Conservation (phyloP, 2,888 invertebrate genomes). For the Thereva unica region DNA sequence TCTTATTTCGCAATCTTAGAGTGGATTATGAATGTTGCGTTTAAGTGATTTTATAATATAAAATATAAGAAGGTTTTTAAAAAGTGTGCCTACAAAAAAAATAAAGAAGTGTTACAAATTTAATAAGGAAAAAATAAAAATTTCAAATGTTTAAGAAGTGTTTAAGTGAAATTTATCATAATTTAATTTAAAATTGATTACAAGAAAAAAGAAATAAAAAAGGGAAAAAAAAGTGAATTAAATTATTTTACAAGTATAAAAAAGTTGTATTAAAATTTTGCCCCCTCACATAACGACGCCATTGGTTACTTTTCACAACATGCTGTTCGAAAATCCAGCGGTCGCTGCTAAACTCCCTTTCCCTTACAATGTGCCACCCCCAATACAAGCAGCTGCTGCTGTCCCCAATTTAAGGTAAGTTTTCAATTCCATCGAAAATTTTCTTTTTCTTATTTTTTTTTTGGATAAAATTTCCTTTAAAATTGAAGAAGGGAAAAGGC, state of each 20-base stretch:
- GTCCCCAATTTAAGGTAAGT: slow-evolving; percentile 58
- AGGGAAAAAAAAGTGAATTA: not conserved
- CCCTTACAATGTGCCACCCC: slow-evolving; percentile 74
- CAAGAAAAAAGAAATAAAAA: not conserved
- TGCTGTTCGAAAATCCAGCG: slow-evolving; percentile 74
- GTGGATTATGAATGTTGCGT: no score
- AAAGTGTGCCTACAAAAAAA: no score
- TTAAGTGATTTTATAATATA: no score
- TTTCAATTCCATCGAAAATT: slow-evolving; percentile 8
- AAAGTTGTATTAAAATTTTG: slow-evolving; percentile 1
- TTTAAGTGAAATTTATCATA: slow-evolving; percentile 6
- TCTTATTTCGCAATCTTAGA: no score
- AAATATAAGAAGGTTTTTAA: no score
- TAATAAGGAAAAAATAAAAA: not conserved
- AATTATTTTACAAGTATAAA: not conserved
- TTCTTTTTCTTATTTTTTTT: not conserved
- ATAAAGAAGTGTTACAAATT: no score
- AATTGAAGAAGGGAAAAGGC: no score
- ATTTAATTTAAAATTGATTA: not conserved
- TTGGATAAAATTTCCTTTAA: not conserved
- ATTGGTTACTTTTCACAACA: slow-evolving; percentile 47
- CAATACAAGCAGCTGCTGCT: slow-evolving; percentile 60
- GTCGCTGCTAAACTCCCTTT: slow-evolving; percentile 68
- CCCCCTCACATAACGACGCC: slow-evolving; percentile 8
- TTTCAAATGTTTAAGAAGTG: slow-evolving; percentile 12